A percentile compares a stretch with the other conserved stretches of the same genome.
phyloP scores from a whole-genome alignment of 2,888 invertebrate genomes.

The Therioaphis trifolii region DNA sequence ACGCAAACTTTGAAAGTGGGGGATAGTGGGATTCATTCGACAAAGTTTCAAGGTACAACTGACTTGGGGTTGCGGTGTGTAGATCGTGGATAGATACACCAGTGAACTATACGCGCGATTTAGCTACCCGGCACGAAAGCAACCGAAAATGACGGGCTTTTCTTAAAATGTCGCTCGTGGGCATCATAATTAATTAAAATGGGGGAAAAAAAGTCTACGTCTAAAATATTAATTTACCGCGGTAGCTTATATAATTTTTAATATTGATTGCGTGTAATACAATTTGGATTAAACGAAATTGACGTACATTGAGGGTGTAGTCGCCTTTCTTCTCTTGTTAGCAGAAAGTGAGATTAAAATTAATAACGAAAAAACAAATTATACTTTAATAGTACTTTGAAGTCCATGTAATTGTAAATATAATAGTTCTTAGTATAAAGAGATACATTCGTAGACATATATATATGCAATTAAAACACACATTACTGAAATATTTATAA shows the following conservation, averaged over 20 bases:
- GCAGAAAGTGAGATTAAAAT: too few relatives aligned
- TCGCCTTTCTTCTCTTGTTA: too few relatives aligned
- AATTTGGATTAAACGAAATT: too few relatives aligned
- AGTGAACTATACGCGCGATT: background rate
- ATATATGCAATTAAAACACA: too few relatives aligned
- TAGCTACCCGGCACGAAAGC: background rate
- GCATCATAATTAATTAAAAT: background rate
- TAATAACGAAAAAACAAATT: too few relatives aligned
- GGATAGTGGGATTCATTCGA: constrained; percentile 24
- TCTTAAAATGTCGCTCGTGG: background rate
- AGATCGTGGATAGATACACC: background rate
- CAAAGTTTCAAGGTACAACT: constrained; percentile 13
- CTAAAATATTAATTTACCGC: constrained; percentile 12
- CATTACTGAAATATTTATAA: too few relatives aligned
- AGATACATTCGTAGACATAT: too few relatives aligned
- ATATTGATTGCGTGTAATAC: too few relatives aligned
- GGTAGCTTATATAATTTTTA: background rate
- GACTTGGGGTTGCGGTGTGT: constrained; percentile 7
- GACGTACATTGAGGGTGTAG: too few relatives aligned
- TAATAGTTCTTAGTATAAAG: too few relatives aligned
- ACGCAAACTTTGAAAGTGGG: constrained; percentile 18
- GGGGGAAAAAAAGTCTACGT: background rate
- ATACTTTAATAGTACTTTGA: too few relatives aligned
- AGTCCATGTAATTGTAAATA: too few relatives aligned
- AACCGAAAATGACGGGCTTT: background rate